Evolutionary conservation across 2,797 vertebrate species (phyloP).

Genomic region (Chaenodraco wilsoni): DNA sequence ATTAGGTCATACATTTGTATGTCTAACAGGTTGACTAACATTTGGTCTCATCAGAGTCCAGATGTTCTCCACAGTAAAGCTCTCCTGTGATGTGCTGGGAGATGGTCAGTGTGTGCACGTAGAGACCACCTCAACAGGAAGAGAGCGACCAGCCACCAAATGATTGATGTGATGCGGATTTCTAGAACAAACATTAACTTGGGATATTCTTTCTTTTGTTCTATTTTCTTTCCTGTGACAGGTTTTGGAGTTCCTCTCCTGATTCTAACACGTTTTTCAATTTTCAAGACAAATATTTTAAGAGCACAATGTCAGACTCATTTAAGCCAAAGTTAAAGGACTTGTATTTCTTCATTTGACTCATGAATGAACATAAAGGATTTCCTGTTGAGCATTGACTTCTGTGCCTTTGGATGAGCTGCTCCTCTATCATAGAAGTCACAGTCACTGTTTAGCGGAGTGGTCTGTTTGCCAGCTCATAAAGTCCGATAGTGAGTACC

Average conservation of each 20-base stretch:
- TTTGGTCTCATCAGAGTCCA: neutral
- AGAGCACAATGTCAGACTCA: neutral
- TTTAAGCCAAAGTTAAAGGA: slow-evolving; percentile 23
- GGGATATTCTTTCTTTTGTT: neutral
- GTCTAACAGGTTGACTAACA: neutral
- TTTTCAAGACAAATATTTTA: slow-evolving; percentile 25
- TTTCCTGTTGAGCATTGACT: slow-evolving; percentile 18
- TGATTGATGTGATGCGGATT: neutral
- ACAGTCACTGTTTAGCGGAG: no score
- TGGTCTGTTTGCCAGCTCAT: no score
- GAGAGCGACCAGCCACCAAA: slow-evolving; percentile 20
- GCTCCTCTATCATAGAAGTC: neutral
- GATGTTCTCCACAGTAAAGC: neutral
- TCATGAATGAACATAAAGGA: neutral
- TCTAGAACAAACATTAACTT: neutral
- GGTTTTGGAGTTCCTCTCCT: no score
- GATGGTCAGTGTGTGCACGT: no score
- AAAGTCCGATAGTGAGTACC: no score
- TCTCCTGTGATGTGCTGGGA: neutral
- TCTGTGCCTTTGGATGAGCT: slow-evolving; percentile 48
- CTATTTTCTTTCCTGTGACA: neutral
- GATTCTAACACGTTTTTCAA: neutral
- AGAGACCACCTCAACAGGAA: neutral
- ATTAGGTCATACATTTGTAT: no score
- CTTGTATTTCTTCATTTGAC: slow-evolving; percentile 19